These are phyloP conservation scores for Dasyurus viverrinus DNA, from an alignment of 2,113 vertebrate species.

Conservation along the genomic window DNA sequence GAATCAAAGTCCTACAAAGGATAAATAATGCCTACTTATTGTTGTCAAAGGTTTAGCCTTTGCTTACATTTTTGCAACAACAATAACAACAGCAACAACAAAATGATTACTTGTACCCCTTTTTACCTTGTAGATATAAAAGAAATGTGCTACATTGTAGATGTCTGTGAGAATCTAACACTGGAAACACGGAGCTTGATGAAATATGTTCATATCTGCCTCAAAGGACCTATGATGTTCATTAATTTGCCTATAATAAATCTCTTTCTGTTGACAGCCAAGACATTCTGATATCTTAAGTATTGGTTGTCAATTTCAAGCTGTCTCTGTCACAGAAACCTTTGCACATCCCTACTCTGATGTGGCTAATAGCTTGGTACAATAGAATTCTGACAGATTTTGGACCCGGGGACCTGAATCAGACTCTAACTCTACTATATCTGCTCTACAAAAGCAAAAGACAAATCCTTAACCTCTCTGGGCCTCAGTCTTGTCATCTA, in stretches of 20 bases:
- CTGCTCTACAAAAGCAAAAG: no score
- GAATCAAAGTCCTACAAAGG: background rate
- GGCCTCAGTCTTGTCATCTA: no score
- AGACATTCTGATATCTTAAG: background rate
- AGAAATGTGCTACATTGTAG: background rate
- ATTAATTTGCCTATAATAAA: constrained; percentile 3
- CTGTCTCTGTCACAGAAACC: background rate
- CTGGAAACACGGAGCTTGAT: background rate
- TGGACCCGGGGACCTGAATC: no score
- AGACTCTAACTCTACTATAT: no score
- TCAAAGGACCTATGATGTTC: background rate
- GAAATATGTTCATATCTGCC: background rate
- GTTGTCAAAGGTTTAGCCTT: background rate
- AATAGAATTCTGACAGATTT: background rate
- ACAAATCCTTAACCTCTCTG: no score
- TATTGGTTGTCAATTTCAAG: background rate
- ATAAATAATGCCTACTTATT: background rate
- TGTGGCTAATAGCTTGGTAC: background rate
- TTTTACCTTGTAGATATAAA: background rate
- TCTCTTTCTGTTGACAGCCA: background rate
- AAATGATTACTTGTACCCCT: background rate
- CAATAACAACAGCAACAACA: background rate
- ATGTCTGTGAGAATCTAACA: background rate
- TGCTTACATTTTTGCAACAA: background rate
- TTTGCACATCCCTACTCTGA: background rate